phyloP scores from a whole-genome alignment of 2,888 invertebrate genomes.

The Nomada lathburiana region DNA sequence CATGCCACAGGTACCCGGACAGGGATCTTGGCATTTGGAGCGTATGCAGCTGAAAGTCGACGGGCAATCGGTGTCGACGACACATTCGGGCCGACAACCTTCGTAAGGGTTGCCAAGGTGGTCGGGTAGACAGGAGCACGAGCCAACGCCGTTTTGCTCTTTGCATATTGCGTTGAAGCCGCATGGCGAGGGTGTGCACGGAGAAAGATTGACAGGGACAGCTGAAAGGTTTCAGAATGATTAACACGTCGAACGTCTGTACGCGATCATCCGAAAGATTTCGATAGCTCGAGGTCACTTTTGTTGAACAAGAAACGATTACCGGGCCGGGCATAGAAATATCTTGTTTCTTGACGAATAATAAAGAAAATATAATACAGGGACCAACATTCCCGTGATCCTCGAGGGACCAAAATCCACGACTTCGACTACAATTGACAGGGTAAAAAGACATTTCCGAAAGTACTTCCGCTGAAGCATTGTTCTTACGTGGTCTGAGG shows the following conservation, averaged over 20 bases:
- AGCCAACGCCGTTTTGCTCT: slow-evolving; percentile 89
- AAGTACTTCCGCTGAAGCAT: slow-evolving; percentile 79
- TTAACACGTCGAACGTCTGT: neutral
- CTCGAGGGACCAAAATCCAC: neutral
- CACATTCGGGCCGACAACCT: slow-evolving; percentile 85
- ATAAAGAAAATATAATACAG: neutral
- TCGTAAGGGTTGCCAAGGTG: slow-evolving; percentile 90
- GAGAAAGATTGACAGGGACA: slow-evolving; percentile 74
- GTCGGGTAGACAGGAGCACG: slow-evolving; percentile 90
- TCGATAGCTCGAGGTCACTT: neutral
- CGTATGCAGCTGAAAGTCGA: slow-evolving; percentile 85
- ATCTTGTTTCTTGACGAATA: too few species aligned
- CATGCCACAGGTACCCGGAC: slow-evolving; percentile 84
- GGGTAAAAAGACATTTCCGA: too few species aligned
- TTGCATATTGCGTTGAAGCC: slow-evolving; percentile 91
- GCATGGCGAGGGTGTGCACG: slow-evolving; percentile 90
- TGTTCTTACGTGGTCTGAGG: slow-evolving; percentile 88
- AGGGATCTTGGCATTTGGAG: slow-evolving; percentile 85
- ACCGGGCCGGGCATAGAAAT: too few species aligned
- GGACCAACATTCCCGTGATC: neutral
- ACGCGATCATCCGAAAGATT: neutral
- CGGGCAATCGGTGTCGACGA: slow-evolving; percentile 84
- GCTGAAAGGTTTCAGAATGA: neutral
- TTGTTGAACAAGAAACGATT: too few species aligned
- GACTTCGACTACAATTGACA: neutral